Evolutionary conservation across 2,888 invertebrate species (phyloP), one percentile per base, ranked within the genome.

Genomic region (Caenorhabditis parvicauda): DNA sequence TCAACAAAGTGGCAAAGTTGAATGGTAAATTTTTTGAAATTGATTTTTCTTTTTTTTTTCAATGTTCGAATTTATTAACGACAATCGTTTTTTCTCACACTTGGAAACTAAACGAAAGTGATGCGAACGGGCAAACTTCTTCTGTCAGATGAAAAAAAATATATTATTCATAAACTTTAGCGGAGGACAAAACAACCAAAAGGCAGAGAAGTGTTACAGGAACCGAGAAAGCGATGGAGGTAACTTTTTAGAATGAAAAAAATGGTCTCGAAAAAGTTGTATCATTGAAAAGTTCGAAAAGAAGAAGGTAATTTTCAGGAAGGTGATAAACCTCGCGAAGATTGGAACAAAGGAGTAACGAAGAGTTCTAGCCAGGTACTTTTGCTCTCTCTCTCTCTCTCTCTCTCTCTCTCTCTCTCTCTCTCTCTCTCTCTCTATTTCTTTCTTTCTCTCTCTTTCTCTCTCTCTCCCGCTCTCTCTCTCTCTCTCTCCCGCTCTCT

Each of bases 201-300:
- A 54, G 67, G 2, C 62, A 62, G 22, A n/a, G 64, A 43, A 65
- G 64, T 47, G 59, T 48, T 5, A 57, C 66, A 0, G 69, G 69
- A 46, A 49, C 54, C 14, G 70, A 70, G 44, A 72, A 72, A 47
- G 66, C 72, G 5, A 67, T 58, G 45, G 72, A 72, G 58, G 69
- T 66, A 52, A 32, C 5, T 39, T 32, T 38, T n/a, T 56, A 32
- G 17, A 12, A 47, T 35, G 25, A 35, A 19, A n/a, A 47, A 35
- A 43, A 49, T 38, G 22, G 14, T 46, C 25, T 2, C 6, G 6
- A 41, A 3, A 29, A 28, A 12, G 17, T 48, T n/a, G 39, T 39
- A 41, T 41, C 12, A 32, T 24, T 41, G 5, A n/a, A n/a, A n/a
- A n/a, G n/a, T 32, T 32, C 35, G 35, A 32, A n/a, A 32, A 32